Evolutionary conservation across 2,113 vertebrate species (phyloP).

Genomic region (Heptranchias perlo): DNA sequence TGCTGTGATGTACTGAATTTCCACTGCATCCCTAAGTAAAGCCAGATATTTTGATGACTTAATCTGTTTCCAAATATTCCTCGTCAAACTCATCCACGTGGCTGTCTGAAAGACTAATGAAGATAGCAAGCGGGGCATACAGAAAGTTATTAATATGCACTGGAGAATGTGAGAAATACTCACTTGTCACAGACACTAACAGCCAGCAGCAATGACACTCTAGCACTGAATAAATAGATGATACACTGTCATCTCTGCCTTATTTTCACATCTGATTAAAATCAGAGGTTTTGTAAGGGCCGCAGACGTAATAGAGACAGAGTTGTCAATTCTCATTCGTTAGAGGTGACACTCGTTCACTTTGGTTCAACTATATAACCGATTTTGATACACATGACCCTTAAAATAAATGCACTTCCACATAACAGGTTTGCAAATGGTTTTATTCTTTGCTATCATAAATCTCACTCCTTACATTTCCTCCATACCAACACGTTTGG

Average conservation of each 20-base stretch:
- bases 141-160: slow-evolving; percentile 6
- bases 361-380: slow-evolving; percentile 7
- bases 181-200: neutral
- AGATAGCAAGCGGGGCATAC: neutral
- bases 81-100: neutral
- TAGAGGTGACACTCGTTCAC: neutral
- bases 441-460: neutral
- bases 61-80: slow-evolving; percentile 27
- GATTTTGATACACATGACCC: neutral
- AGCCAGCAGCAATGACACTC: neutral
- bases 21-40: neutral
- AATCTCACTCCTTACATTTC: neutral
- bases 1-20: neutral
- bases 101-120: slow-evolving; percentile 19
- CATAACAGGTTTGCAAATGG: neutral
- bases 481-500: neutral
- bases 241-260: slow-evolving; percentile 28
- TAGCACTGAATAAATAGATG: slow-evolving; percentile 32
- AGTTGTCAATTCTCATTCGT: slow-evolving; percentile 9
- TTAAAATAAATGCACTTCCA: slow-evolving; percentile 3
- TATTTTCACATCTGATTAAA: slow-evolving; percentile 35
- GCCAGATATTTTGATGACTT: slow-evolving; percentile 29
- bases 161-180: neutral
- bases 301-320: neutral
- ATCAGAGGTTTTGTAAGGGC: neutral